A percentile compares a stretch with the other conserved stretches of the same genome.
Evolutionary conservation across 2,888 invertebrate genomes (phyloP).

Genomic region (Steromphala cineraria): DNA sequence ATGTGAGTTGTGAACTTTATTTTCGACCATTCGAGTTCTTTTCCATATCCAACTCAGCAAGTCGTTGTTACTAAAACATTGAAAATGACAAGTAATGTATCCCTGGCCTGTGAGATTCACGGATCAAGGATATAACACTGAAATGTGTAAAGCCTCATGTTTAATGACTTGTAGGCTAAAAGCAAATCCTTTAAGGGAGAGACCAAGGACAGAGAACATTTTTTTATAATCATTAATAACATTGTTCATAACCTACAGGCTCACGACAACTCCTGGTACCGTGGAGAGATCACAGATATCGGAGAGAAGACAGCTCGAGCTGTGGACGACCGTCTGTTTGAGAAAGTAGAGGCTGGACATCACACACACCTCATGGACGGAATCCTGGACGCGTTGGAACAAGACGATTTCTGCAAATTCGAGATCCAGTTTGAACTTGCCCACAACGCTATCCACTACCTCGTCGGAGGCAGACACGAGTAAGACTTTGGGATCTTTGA

Average conservation of each 20-base stretch:
- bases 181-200: too few species aligned
- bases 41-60: too few species aligned
- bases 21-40: too few species aligned
- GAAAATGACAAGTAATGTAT: too few species aligned
- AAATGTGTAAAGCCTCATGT: too few species aligned
- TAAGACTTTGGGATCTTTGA: background rate
- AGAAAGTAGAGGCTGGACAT: slow-evolving; percentile 31
- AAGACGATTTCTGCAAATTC: slow-evolving; percentile 43
- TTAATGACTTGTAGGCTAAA: too few species aligned
- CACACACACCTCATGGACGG: slow-evolving; percentile 33
- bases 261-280: slow-evolving; percentile 42
- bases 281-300: slow-evolving; percentile 31
- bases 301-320: slow-evolving; percentile 39
- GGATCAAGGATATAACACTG: too few species aligned
- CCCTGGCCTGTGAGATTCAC: too few species aligned
- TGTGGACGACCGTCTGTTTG: slow-evolving; percentile 40
- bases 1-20: too few species aligned
- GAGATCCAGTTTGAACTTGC: slow-evolving; percentile 45
- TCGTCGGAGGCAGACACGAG: slow-evolving; percentile 39
- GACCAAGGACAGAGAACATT: too few species aligned
- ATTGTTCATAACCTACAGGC: background rate
- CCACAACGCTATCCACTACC: slow-evolving; percentile 46
- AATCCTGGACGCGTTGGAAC: slow-evolving; percentile 42
- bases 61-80: too few species aligned
- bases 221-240: too few species aligned